Conservation (phyloP, 2,888 invertebrate species). For the Diaperis boleti region DNA sequence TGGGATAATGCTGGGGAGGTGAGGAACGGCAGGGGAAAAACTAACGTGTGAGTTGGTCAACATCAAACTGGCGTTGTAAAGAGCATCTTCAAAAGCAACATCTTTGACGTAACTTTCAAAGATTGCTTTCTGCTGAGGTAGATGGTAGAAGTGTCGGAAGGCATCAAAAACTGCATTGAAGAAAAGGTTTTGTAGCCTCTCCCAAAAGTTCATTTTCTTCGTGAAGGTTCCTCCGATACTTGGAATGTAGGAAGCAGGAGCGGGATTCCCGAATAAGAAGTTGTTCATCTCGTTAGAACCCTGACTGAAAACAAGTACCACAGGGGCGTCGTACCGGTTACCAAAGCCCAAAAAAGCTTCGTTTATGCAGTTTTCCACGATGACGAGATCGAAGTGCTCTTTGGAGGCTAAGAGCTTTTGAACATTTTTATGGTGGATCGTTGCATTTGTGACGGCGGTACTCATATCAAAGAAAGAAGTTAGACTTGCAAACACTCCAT, state of each 20-base stretch:
- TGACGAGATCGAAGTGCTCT: constrained; percentile 59
- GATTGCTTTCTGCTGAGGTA: constrained; percentile 48
- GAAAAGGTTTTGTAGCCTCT: constrained; percentile 68
- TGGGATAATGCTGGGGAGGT: constrained; percentile 70
- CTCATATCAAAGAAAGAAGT: constrained; percentile 1
- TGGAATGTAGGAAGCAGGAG: constrained; percentile 48
- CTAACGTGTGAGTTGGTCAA: constrained; percentile 67
- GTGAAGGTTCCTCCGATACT: constrained; percentile 33
- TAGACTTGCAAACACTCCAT: constrained; percentile 3
- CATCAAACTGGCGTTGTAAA: constrained; percentile 54
- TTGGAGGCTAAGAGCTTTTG: constrained; percentile 57
- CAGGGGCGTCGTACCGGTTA: constrained; percentile 55
- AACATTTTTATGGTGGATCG: constrained; percentile 56
- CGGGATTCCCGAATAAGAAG: constrained; percentile 53
- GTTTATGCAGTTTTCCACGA: constrained; percentile 66
- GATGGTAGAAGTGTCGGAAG: constrained; percentile 1
- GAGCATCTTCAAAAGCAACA: constrained; percentile 49
- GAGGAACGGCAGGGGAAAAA: constrained; percentile 66
- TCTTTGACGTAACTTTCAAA: constrained; percentile 52
- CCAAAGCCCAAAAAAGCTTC: constrained; percentile 65
- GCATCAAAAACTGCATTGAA: constrained; percentile 50
- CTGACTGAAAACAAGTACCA: constrained; percentile 48
- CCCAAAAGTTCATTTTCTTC: constrained; percentile 66
- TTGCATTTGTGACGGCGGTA: neutral
- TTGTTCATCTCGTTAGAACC: constrained; percentile 48